Base-by-base conservation (phyloP, 2,113 vertebrate species). In the Pelobates fuscus region DNA sequence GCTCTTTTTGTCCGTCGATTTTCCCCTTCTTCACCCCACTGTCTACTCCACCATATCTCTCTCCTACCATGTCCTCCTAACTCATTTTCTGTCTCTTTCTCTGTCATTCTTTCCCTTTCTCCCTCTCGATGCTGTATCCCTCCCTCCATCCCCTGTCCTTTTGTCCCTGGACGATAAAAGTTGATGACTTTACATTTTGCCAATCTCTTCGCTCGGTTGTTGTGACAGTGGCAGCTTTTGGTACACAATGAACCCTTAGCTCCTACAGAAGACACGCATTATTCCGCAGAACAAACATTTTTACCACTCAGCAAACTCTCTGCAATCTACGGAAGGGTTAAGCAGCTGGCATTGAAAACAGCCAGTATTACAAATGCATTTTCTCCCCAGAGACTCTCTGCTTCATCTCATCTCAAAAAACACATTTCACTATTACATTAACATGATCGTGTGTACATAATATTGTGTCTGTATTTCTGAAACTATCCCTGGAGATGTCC, bases 131-230 rank as follows among this genome's bases (percentile, higher is more conserved):
- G 58, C 21, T 23, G 20, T 27, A 23, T 12, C 3, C 5, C 21
- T 21, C 29, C 30, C 32, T 6, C 21, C 8, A 1, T 15, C 54
- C 32, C 5, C 70, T 43, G 32, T 55, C 54, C 63, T 41, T 41
- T 29, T 30, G 32, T 75, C 72, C 63, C 72, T 67, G 55, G 52
- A 58, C 27, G 55, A 60, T 67, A 75, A 67, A 67, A 75, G 63
- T 75, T 67, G 72, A 67, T 75, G 72, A 75, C 72, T 75, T 67
- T 37, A 67, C 63, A 60, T 75, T 67, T 75, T 74, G 23, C 32
- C 62, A 66, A 43, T 59, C 60, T 41, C 29, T 64, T 64, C 60
- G 12, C 54, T 25, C 62, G 41, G 30, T 29, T 59, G 72, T 67
- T 46, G 25, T 49, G 32, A 37, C 55, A 59, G 24, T 44, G 32